Evolutionary conservation across 2,113 vertebrate genomes (phyloP), one percentile per base, ranked within the genome.

Genomic region (Gobiocypris rarus): DNA sequence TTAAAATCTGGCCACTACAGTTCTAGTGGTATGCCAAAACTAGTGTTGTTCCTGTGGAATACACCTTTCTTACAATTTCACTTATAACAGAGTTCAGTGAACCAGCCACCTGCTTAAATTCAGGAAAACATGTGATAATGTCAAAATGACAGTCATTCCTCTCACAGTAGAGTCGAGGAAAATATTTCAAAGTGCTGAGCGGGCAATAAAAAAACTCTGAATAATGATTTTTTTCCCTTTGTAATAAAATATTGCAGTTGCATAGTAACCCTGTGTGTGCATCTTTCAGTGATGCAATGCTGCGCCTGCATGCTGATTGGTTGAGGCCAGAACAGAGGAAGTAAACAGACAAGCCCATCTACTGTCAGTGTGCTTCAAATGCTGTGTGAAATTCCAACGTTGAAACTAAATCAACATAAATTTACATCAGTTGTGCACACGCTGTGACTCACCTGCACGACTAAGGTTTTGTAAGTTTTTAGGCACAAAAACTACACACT

Each of bases 291-390:
- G 48, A 70, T 81, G 63, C 19, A 4, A 41, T 41, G 45, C 56
- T 70, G 31, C 79, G n/a, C n/a, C n/a, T 15, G 59, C n/a, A 3
- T 81, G 80, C 65, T 56, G 65, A 54, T 82, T 82, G 80, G 80
- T 24, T 26, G 48, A n/a, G 6, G 78, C 14, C 61, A 28, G n/a
- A 14, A 80, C 1, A 11, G 56, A 48, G 17, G 26, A 67, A 34
- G 58, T 63, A 34, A 67, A 67, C 24, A 67, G 5, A 24, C 28
- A 43, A 17, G 22, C 75, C 43, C 14, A 26, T 78, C 3, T 26
- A 26, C 9, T 17, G 28, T 76, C 28, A 19, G 1, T 28, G 13
- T 43, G 7, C 22, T 17, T 26, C 56, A 45, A 28, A 59, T 41
- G 22, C 14, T 45, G 22, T 26, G 8, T 4, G 6, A 79, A 43